Percentiles rank a stretch among this genome's conserved stretches.
phyloP scores from a whole-genome alignment of 2,797 vertebrate genomes.

The Spinus pinus region DNA sequence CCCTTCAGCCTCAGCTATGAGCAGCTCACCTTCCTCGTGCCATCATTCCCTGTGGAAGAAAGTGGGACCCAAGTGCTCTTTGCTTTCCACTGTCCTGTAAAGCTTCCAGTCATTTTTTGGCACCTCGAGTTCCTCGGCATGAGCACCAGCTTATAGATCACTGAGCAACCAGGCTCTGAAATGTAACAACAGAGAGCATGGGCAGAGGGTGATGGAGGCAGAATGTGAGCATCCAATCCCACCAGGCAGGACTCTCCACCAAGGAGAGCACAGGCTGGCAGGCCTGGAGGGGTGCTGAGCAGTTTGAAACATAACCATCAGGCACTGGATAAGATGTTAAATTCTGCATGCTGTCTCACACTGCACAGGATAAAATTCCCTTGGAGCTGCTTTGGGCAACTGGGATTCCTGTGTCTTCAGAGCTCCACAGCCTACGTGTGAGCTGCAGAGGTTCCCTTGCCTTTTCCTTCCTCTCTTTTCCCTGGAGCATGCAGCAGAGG shows the following conservation, averaged over 20 bases:
- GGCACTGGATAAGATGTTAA: background rate
- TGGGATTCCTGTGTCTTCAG: background rate
- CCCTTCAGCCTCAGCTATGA: background rate
- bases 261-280: background rate
- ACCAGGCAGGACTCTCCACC: background rate
- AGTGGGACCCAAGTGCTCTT: background rate
- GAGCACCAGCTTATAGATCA: background rate
- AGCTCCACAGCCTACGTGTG: background rate
- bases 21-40: background rate
- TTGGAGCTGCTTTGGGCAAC: background rate
- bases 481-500: background rate
- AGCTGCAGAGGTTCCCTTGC: background rate
- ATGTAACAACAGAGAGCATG: background rate
- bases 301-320: constrained; percentile 7
- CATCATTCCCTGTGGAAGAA: background rate
- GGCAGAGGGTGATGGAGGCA: background rate
- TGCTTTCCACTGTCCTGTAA: background rate
- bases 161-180: background rate
- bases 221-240: background rate
- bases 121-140: background rate
- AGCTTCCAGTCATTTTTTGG: background rate
- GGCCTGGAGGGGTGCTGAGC: background rate
- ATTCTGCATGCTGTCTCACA: background rate
- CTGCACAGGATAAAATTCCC: background rate
- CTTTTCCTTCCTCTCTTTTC: background rate